phyloP scores from a whole-genome alignment of 1,140 invertebrate genomes.

The Rhyacophila brunnea region DNA sequence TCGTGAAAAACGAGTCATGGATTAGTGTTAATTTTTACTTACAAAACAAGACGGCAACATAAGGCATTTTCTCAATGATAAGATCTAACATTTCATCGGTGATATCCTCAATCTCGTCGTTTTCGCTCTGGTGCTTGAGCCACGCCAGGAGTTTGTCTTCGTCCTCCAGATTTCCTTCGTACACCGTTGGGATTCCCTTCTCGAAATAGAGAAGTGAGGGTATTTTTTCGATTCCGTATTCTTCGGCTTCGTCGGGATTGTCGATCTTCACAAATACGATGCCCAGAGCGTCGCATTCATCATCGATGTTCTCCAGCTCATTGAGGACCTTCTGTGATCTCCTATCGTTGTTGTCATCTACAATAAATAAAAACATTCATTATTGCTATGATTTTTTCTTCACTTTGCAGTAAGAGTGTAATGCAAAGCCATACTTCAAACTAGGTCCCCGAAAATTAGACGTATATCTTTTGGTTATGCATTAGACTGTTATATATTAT shows the following conservation, averaged over 20 bases:
- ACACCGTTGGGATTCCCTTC: conserved; percentile 83
- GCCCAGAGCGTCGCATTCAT: conserved; percentile 85
- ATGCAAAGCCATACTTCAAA: too few species aligned
- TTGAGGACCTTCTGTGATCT: conserved; percentile 83
- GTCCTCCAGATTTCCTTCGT: conserved; percentile 87
- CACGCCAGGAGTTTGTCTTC: conserved; percentile 88
- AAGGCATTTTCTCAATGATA: conserved; percentile 83
- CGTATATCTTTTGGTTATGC: too few species aligned
- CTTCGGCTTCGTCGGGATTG: conserved; percentile 83
- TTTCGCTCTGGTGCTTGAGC: conserved; percentile 81
- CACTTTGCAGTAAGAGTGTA: too few species aligned
- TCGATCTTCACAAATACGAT: conserved; percentile 92
- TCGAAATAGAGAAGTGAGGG: conserved; percentile 88
- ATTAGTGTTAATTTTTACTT: conserved; percentile 51
- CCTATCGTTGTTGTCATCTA: conserved; percentile 88
- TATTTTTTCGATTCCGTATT: conserved; percentile 87
- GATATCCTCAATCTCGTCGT: conserved; percentile 91
- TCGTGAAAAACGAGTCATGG: not conserved
- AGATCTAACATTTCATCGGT: conserved; percentile 93
- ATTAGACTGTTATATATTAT: too few species aligned
- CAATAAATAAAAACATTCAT: conserved; percentile 30
- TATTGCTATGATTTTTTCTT: too few species aligned
- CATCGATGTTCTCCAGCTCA: conserved; percentile 93
- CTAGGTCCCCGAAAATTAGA: too few species aligned
- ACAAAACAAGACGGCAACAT: conserved; percentile 89